phyloP scores from a whole-genome alignment of 2,113 vertebrate species.

The Maccullochella peelii region DNA sequence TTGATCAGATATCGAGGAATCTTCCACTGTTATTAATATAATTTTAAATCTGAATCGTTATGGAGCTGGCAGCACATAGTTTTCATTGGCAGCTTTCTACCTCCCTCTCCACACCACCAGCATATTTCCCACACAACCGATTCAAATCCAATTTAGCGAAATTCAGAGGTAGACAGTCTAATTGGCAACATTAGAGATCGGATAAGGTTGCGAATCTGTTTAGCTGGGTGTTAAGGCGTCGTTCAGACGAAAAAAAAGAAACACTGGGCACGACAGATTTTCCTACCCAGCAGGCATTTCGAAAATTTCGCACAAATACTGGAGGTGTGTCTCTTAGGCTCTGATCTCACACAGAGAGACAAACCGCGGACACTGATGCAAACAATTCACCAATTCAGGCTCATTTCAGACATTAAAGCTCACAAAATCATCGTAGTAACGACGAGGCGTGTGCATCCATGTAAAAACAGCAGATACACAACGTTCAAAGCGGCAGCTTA shows the following conservation, averaged over 20 bases:
- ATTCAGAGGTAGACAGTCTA: constrained; percentile 7
- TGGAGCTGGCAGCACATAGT: constrained; percentile 25
- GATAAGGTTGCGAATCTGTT: constrained; percentile 25
- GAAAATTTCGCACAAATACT: constrained; percentile 73
- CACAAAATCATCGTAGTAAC: neutral
- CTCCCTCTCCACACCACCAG: constrained; percentile 39
- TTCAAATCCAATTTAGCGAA: neutral
- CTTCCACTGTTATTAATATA: neutral
- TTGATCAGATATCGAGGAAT: constrained; percentile 2
- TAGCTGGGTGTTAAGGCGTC: constrained; percentile 33
- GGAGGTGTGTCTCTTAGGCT: constrained; percentile 77
- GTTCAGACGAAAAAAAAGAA: constrained; percentile 8
- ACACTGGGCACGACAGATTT: constrained; percentile 62
- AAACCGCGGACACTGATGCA: constrained; percentile 5
- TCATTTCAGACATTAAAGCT: neutral
- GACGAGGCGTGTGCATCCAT: neutral
- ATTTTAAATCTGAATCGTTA: neutral
- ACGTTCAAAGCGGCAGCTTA: neutral
- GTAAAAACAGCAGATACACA: neutral
- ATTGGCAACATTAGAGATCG: constrained; percentile 3
- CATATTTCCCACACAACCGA: constrained; percentile 13
- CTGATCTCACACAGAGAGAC: constrained; percentile 55
- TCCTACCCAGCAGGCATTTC: constrained; percentile 82
- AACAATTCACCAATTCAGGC: constrained; percentile 22
- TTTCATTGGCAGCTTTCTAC: constrained; percentile 35